Evolutionary conservation across 2,888 invertebrate species (phyloP), one percentile per base, ranked within the genome.

Genomic region (Drosophila formosana): DNA sequence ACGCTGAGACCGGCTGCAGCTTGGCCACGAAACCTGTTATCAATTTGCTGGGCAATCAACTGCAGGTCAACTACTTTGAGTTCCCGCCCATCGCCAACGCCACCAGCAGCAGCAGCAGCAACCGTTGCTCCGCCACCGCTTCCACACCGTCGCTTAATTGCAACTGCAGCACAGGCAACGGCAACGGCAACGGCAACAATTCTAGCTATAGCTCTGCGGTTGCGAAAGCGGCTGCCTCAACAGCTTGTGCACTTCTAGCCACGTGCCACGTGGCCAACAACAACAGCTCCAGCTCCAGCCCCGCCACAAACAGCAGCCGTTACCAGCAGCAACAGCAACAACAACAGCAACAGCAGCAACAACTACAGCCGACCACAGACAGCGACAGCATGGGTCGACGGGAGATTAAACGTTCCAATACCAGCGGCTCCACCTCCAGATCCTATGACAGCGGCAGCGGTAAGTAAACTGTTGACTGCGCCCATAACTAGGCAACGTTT

Each of bases 331-430:
- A 68, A 18, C 74, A 78, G 1, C 76, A 75, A 4, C 75, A 72
- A 9, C 78, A 73, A 3, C 73, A 65, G 13, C 72, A 63, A 11
- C 74, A 69, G 23, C 77, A n/a, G n/a, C n/a, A n/a, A n/a, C n/a
- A n/a, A n/a, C n/a, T n/a, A n/a, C n/a, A 67, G 67, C 51, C 52
- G 50, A 51, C 80, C 69, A 50, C 81, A 72, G 73, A 55, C 74
- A 74, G 47, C 43, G 66, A 57, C 65, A 74, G 52, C 79, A 92
- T 92, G 92, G 92, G 92, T 41, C 91, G 92, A 64, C 91, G 92
- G 68, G 92, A 92, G 83, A 92, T 92, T 77, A 92, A 92, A 74
- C 91, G 92, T 67, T 92, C 92, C 71, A 92, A 91, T 75, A 91
- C 91, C 52, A 91, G 91, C 78, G 89, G 91, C 63, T 91, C 91